Conservation (phyloP, 2,113 vertebrate genomes). For the Scytalopus superciliaris region DNA sequence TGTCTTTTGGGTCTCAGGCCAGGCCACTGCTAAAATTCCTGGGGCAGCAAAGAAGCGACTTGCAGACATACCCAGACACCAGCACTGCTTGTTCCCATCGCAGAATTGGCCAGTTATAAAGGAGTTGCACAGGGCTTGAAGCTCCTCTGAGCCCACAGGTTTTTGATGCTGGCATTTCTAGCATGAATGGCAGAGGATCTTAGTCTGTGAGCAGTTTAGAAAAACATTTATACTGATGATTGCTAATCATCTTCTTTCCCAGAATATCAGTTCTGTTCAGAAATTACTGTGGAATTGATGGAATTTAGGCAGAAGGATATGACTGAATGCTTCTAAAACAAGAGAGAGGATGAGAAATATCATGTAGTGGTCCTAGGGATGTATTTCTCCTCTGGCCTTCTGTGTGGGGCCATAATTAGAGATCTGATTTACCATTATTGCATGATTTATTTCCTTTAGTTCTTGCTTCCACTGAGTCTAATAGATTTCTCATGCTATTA, state of each 20-base stretch:
- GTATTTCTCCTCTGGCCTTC: background rate
- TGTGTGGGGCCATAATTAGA: constrained; percentile 28
- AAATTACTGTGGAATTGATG: constrained; percentile 3
- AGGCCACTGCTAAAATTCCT: background rate
- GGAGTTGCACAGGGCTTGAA: background rate
- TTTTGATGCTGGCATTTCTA: background rate
- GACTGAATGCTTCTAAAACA: background rate
- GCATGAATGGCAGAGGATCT: background rate
- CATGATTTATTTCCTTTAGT: constrained; percentile 60
- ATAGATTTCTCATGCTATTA: constrained; percentile 60
- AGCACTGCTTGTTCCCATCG: background rate
- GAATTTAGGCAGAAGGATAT: background rate
- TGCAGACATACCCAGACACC: background rate
- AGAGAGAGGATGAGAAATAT: background rate
- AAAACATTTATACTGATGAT: background rate
- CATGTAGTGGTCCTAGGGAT: background rate
- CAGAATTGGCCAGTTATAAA: background rate
- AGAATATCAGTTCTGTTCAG: background rate
- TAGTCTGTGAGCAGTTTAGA: background rate
- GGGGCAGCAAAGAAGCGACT: background rate
- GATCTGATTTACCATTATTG: constrained; percentile 46
- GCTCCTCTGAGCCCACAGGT: background rate
- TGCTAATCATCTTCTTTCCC: constrained; percentile 2
- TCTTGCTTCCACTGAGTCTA: constrained; percentile 23
- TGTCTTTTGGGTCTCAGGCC: background rate